A percentile compares a stretch with the other conserved stretches of the same genome.
Conservation (phyloP, 2,797 vertebrate genomes). For the Phoxinus dragarum region DNA sequence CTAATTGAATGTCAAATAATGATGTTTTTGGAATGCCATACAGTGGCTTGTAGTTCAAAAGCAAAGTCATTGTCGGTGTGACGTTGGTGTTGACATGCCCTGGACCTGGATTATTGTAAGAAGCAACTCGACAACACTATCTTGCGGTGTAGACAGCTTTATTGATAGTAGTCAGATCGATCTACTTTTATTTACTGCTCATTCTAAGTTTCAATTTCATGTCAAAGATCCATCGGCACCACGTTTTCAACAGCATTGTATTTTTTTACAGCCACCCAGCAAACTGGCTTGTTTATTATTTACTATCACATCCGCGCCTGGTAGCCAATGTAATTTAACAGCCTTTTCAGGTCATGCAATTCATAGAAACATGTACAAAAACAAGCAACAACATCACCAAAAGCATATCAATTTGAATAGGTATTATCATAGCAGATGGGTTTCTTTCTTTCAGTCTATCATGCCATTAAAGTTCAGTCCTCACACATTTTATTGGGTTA, state of each 20-base stretch:
- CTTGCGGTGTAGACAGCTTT: background rate
- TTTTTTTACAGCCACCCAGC: background rate
- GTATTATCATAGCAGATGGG: conserved; percentile 5
- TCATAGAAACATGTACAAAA: background rate
- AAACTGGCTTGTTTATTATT: conserved; percentile 23
- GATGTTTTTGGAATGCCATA: background rate
- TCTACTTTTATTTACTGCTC: conserved; percentile 31
- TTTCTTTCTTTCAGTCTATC: background rate
- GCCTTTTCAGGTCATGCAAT: conserved; percentile 3
- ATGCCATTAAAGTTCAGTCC: conserved; percentile 1
- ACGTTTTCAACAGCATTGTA: background rate
- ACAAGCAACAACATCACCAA: conserved; percentile 1
- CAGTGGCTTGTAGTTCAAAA: background rate
- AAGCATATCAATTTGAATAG: background rate
- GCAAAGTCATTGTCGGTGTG: background rate
- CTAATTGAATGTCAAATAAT: conserved; percentile 27
- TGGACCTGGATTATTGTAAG: background rate
- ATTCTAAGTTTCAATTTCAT: conserved; percentile 14
- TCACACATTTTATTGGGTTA: background rate
- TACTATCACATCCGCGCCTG: background rate
- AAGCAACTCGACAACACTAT: background rate
- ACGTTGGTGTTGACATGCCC: background rate
- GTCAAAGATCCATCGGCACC: conserved; percentile 5
- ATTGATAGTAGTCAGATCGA: conserved; percentile 27
- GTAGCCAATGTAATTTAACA: background rate